Conservation (phyloP, 2,888 invertebrate species). For the Ectemnius continuus region DNA sequence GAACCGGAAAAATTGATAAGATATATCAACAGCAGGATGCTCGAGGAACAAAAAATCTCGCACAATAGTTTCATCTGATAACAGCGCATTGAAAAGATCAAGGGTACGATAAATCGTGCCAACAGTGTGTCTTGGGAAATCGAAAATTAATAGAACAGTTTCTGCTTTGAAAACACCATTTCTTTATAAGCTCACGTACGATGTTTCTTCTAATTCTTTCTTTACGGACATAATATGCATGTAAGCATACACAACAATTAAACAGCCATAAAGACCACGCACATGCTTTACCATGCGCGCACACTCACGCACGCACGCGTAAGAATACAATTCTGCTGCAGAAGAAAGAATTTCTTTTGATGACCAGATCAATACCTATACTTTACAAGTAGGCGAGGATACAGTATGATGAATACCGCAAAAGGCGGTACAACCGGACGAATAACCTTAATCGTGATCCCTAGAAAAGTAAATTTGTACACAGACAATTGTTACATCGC, state of each 20-base stretch:
- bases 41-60: too few species aligned
- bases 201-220: slow-evolving; percentile 24
- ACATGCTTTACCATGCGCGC: not conserved
- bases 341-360: slow-evolving; percentile 38
- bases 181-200: slow-evolving; percentile 49
- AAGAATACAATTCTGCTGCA: slow-evolving; percentile 40
- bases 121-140: slow-evolving; percentile 31
- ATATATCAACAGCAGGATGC: too few species aligned
- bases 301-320: slow-evolving; percentile 35
- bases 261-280: slow-evolving; percentile 29
- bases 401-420: slow-evolving; percentile 29
- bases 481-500: slow-evolving; percentile 8
- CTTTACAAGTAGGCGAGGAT: slow-evolving; percentile 36
- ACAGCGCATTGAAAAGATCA: not conserved
- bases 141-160: slow-evolving; percentile 44
- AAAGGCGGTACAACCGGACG: slow-evolving; percentile 28
- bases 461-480: slow-evolving; percentile 27
- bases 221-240: slow-evolving; percentile 33
- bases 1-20: too few species aligned
- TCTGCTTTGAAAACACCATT: slow-evolving; percentile 32
- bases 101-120: slow-evolving; percentile 5
- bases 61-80: not conserved
- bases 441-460: slow-evolving; percentile 19
- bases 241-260: slow-evolving; percentile 43
- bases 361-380: slow-evolving; percentile 32